Evolutionary conservation across 2,797 vertebrate genomes (phyloP).

Genomic region (Artibeus lituratus): DNA sequence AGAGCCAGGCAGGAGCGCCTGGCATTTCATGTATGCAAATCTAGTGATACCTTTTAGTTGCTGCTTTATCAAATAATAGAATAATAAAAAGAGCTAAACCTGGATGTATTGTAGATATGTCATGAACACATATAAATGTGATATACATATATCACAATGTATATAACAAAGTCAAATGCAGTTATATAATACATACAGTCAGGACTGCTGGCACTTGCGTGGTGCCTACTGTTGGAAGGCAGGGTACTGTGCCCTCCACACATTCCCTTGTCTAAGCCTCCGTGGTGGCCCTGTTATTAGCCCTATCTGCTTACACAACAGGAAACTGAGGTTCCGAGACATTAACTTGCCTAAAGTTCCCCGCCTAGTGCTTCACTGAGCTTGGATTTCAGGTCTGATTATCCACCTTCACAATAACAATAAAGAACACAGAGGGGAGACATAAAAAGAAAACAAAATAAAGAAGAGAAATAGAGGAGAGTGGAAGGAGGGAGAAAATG

Average conservation of each 20-base stretch:
- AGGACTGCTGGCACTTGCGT: not conserved
- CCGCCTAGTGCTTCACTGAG: not conserved
- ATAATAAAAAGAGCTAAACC: not conserved
- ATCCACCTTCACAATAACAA: not conserved
- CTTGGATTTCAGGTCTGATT: not conserved
- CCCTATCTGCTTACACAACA: not conserved
- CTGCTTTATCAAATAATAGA: not conserved
- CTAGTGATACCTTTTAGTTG: not conserved
- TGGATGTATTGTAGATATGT: not conserved
- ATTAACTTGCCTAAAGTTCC: not conserved
- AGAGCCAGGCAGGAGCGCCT: not conserved
- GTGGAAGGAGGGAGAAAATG: not conserved
- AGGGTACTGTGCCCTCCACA: not conserved
- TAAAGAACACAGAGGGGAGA: not conserved
- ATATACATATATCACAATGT: not conserved
- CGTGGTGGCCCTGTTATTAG: not conserved
- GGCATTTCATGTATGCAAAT: not conserved
- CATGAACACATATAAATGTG: not conserved
- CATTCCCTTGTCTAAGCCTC: too few species aligned
- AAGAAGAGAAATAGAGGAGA: not conserved
- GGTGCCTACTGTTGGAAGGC: not conserved
- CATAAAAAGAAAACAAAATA: not conserved
- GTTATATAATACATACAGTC: too few species aligned
- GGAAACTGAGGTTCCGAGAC: not conserved
- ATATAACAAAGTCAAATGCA: not conserved